Evolutionary conservation across 2,888 invertebrate genomes (phyloP), one percentile per base, ranked within the genome.

Genomic region (Chrysolina americana): DNA sequence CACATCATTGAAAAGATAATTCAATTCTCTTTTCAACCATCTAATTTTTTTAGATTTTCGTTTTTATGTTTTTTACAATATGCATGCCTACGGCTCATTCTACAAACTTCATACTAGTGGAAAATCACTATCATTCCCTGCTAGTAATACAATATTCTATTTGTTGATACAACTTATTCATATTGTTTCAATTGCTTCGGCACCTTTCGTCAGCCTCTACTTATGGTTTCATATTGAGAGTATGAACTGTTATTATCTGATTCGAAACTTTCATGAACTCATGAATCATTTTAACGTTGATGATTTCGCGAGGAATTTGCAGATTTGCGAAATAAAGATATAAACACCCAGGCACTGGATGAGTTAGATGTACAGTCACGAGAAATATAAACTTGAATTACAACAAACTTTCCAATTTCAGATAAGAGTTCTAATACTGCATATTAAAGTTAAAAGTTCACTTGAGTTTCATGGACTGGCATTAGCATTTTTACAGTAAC

Each of bases 401-500:
- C 53, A 13, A 53, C 53, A 53, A 53, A 53, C 53, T 53, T 53
- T 23, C 53, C 53, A 21, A 21, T 53, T 21, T 53, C 53, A 53
- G 53, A 53, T 53, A 53, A 53, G 53, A 21, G 53, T 13, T 21
- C 53, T 53, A 53, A 53, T 53, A 53, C 21, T 53, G 53, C 21
- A 21, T 21, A 53, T 53, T 53, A 53, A 53, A 53, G 21, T 53
- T 53, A 11, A 21, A 53, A 53, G 53, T 53, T 13, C 53, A 21
- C 11, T 53, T 53, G 19, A 53, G 15, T 53, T 53, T 53, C 19
- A 53, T 53, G 53, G 53, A 53, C 53, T 53, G 53, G 53, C 21
- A 53, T 53, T 53, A 53, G 53, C 21, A 53, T 53, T 53, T 53
- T 53, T 53, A 17, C 21, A 53, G 53, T 53, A 53, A 23, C 53